Base-by-base conservation (phyloP, 2,113 vertebrate species). In the Coturnix japonica region DNA sequence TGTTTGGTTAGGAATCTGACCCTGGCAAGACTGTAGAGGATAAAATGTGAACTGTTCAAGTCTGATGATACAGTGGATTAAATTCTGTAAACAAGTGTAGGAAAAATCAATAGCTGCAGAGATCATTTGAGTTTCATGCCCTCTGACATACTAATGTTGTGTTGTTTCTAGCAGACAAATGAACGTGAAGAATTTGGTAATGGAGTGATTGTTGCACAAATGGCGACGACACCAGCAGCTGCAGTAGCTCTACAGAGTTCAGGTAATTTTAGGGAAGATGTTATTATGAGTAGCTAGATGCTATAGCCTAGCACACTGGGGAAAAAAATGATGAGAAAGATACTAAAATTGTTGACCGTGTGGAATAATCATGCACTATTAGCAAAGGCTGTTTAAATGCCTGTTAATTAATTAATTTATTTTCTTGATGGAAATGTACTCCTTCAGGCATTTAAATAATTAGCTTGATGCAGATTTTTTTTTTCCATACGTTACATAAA, bases 101-200 rank as follows among this genome's bases (percentile, higher is more conserved):
- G 59, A 76, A 77, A 81, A 63, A 65, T 90, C 65, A 84, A 23
- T 88, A 56, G 79, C 61, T 53, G 47, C 77, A 85, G 54, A 93
- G 22, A 70, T 84, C 16, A 21, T 60, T 77, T 20, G 70, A 84
- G 8, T 81, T 86, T 87, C 21, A 13, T 51, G 57, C n/a, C 26
- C 25, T 78, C 11, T 70, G 61, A 83, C 67, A 63, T 64, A 23
- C n/a, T 89, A 69, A 80, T 26, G 18, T 7, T 70, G 19, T 26
- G 5, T 37, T 91, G 5, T 66, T 95, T 33, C 51, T 82, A 85
- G 74, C 46, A 99, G 99, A 97, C 98, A 84, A 98, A 97, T 94
- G 98, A 98, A 57, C 98, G 97, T 96, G 98, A 98, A 95, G 99
- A 98, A 77, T 98, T 98, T 97, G 98, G 95, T 59, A 98, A 98